These are phyloP conservation scores for Zootoca vivipara DNA, from an alignment of 2,113 vertebrate genomes.

Conservation along the genomic window DNA sequence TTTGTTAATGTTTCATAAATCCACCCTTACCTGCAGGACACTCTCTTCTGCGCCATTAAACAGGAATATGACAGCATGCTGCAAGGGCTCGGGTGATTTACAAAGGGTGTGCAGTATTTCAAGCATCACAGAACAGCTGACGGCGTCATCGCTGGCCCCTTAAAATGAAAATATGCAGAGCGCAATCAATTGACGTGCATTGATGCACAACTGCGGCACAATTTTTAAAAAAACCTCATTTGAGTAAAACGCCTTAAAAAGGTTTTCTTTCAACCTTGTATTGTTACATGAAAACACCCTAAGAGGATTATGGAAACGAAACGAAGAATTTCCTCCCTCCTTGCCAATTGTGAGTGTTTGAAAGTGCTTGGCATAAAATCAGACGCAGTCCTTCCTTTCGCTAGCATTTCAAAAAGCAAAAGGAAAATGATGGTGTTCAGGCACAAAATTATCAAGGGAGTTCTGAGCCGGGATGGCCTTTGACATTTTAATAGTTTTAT, in stretches of 20 bases:
- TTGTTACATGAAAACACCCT: neutral
- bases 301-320: neutral
- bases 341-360: neutral
- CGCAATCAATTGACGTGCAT: neutral
- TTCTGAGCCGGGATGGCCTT: neutral
- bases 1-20: neutral
- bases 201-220: neutral
- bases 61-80: conserved; percentile 92
- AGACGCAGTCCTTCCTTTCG: neutral
- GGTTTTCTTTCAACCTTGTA: neutral
- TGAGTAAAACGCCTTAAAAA: neutral
- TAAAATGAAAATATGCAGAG: conserved; percentile 44
- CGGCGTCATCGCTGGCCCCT: conserved; percentile 98
- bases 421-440: neutral
- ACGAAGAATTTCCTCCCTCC: neutral
- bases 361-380: neutral
- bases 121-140: conserved; percentile 97
- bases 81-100: conserved; percentile 82
- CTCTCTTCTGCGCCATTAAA: conserved; percentile 99
- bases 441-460: neutral
- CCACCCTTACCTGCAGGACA: conserved; percentile 86
- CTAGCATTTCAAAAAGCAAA: neutral
- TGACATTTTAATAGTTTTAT: neutral
- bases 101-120: conserved; percentile 90
- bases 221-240: neutral